These are phyloP conservation scores for Scaptomyza flava DNA, from an alignment of 2,888 invertebrate genomes.

Conservation along the genomic window DNA sequence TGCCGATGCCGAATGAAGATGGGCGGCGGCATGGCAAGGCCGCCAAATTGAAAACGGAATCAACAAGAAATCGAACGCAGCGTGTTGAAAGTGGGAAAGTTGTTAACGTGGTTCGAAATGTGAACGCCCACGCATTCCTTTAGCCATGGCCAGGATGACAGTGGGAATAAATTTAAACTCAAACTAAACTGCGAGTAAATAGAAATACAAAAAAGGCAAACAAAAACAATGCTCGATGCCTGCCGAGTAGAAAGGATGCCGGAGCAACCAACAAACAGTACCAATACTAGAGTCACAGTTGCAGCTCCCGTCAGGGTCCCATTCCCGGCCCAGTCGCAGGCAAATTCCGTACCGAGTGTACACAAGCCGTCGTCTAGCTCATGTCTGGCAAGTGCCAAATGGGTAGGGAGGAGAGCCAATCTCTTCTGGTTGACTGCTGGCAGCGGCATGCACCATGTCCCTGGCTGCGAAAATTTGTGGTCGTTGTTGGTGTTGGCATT, in stretches of 20 bases:
- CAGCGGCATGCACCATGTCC: conserved; percentile 45
- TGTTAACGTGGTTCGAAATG: conserved; percentile 6
- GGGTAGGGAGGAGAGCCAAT: conserved; percentile 36
- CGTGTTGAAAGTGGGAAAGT: conserved; percentile 25
- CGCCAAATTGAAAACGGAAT: conserved; percentile 74
- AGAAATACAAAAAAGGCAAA: conserved; percentile 79
- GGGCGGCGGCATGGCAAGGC: conserved; percentile 37
- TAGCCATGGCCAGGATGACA: conserved; percentile 48
- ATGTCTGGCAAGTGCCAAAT: conserved; percentile 74
- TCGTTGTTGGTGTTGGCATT: conserved; percentile 51
- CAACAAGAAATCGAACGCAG: conserved; percentile 74
- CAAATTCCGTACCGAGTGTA: conserved; percentile 69
- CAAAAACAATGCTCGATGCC: conserved; percentile 70
- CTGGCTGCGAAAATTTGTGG: conserved; percentile 65
- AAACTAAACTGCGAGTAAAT: conserved; percentile 80
- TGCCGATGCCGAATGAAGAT: neutral
- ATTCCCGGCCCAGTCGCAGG: conserved; percentile 48
- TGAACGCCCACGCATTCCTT: conserved; percentile 50
- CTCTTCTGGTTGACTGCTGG: conserved; percentile 22
- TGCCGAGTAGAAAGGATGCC: conserved; percentile 36
- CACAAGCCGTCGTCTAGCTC: conserved; percentile 76
- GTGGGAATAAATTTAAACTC: conserved; percentile 78
- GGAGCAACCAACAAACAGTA: conserved; percentile 7
- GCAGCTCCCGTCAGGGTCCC: conserved; percentile 4
- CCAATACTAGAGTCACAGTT: conserved; percentile 22